Conservation (phyloP, 2,888 invertebrate species). For the Alitta virens region DNA sequence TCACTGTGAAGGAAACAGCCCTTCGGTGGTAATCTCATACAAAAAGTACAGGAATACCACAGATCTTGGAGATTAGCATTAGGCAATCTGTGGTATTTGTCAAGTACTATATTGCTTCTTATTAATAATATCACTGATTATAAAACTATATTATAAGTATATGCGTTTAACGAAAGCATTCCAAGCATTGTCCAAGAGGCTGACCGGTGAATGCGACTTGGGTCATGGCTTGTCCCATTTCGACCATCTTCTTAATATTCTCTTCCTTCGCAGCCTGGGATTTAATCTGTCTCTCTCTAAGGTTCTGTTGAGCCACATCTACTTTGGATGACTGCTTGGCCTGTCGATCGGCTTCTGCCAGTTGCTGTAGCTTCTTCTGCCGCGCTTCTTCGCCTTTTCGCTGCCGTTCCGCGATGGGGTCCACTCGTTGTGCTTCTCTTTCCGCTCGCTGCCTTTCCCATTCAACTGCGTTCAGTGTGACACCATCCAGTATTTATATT, state of each 20-base stretch:
- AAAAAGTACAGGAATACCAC: no score
- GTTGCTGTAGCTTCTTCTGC: slow-evolving; percentile 50
- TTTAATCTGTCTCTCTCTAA: slow-evolving; percentile 27
- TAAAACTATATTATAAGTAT: neutral
- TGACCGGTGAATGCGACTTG: slow-evolving; percentile 12
- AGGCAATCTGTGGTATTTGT: no score
- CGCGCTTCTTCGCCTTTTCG: slow-evolving; percentile 53
- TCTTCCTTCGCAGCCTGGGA: slow-evolving; percentile 33
- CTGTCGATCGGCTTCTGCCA: slow-evolving; percentile 41
- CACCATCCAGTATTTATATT: neutral
- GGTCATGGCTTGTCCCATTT: slow-evolving; percentile 29
- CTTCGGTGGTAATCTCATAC: no score
- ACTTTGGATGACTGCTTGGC: slow-evolving; percentile 18
- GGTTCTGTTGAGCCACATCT: slow-evolving; percentile 2
- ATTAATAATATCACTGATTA: neutral
- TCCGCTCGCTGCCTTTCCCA: slow-evolving; percentile 9
- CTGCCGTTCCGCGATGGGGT: slow-evolving; percentile 31
- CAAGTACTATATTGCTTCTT: neutral
- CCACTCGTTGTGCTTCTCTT: slow-evolving; percentile 5
- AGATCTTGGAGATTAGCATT: no score
- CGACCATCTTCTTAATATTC: slow-evolving; percentile 39
- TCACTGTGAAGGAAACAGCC: no score
- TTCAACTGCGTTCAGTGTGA: slow-evolving; percentile 6
- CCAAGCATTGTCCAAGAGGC: neutral
- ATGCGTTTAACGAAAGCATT: neutral